phyloP scores from a whole-genome alignment of 2,888 invertebrate genomes.

The Latrodectus hesperus region DNA sequence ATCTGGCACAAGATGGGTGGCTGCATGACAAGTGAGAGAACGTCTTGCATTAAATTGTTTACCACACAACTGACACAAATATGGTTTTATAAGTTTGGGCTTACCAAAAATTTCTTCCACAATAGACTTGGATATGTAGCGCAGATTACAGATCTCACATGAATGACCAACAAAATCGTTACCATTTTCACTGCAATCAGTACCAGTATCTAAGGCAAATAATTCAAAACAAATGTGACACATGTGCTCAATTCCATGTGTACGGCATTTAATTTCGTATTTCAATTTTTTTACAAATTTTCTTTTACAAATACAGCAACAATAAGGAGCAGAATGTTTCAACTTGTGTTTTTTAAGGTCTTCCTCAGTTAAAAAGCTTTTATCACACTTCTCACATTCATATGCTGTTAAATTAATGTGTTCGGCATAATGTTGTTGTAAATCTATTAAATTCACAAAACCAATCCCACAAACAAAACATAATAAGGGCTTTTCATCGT shows the following conservation, averaged over 20 bases:
- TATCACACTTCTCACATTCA: constrained; percentile 15
- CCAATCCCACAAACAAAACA: constrained; percentile 19
- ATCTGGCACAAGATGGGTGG: not conserved
- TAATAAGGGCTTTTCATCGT: not conserved
- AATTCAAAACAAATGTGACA: not conserved
- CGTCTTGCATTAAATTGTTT: not conserved
- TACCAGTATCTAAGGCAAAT: not conserved
- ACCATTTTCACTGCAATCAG: not conserved
- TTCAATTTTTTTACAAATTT: not conserved
- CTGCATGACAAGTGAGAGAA: not conserved
- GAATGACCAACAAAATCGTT: not conserved
- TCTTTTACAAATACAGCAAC: constrained; percentile 24
- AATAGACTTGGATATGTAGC: not conserved
- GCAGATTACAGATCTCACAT: not conserved
- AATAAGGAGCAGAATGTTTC: not conserved
- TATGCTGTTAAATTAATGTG: constrained; percentile 27
- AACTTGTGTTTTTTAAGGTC: constrained; percentile 5
- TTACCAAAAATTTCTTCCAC: not conserved
- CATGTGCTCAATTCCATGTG: not conserved
- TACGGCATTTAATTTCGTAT: not conserved
- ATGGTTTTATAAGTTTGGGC: not conserved
- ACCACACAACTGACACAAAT: not conserved
- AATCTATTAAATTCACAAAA: not conserved
- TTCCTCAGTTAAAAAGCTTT: constrained; percentile 18
- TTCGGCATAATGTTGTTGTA: constrained; percentile 28